Conservation (phyloP, 2,888 invertebrate genomes). For the Taenaris catops region DNA sequence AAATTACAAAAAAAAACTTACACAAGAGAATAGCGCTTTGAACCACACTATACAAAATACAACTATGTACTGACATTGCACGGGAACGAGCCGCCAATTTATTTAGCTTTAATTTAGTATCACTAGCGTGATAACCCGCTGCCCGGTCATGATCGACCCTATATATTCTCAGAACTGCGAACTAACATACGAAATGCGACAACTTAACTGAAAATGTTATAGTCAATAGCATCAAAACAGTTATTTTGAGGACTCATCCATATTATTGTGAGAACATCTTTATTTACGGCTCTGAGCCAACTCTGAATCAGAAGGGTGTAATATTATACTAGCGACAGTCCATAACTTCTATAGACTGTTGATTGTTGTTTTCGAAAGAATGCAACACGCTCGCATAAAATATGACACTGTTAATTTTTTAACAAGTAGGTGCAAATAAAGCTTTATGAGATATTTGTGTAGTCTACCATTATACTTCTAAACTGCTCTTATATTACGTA, state of each 20-base stretch:
- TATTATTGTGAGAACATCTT: slow-evolving; percentile 35
- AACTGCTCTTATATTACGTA: too few relatives aligned
- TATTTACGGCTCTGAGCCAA: slow-evolving; percentile 41
- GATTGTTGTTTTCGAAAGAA: too few relatives aligned
- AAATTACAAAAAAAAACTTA: too few relatives aligned
- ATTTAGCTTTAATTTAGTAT: slow-evolving; percentile 61
- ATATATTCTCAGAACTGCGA: slow-evolving; percentile 59
- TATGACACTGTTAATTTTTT: too few relatives aligned
- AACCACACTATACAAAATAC: slow-evolving; percentile 9
- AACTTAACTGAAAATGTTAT: slow-evolving; percentile 5
- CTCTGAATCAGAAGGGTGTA: slow-evolving; percentile 26
- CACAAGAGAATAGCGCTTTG: neutral
- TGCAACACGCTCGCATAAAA: too few relatives aligned
- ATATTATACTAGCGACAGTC: too few relatives aligned
- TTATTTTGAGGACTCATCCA: neutral
- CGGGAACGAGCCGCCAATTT: slow-evolving; percentile 48
- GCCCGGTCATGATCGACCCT: slow-evolving; percentile 51
- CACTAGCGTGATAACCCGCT: slow-evolving; percentile 55
- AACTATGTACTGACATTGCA: slow-evolving; percentile 47
- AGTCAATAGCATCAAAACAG: neutral
- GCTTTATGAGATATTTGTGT: too few relatives aligned
- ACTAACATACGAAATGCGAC: slow-evolving; percentile 43
- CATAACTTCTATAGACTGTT: too few relatives aligned
- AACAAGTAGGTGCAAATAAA: too few relatives aligned
- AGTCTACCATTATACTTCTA: too few relatives aligned